Percentiles rank a stretch among this genome's conserved stretches.
These are phyloP conservation scores for Regulus satrapa DNA, from an alignment of 2,113 vertebrate species.

Conservation along the genomic window DNA sequence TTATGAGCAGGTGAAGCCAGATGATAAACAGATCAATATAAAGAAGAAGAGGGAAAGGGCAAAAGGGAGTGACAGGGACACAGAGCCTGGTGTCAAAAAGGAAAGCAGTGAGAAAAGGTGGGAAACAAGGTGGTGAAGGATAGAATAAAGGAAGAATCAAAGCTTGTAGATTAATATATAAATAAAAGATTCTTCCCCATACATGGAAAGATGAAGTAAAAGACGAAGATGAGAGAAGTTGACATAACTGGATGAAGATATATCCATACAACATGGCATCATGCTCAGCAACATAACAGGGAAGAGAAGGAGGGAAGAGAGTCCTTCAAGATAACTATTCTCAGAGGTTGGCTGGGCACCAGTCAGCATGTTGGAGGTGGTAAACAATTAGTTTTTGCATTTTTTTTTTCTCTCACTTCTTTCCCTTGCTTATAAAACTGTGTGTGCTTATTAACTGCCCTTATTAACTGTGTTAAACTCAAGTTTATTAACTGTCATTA, in stretches of 20 bases:
- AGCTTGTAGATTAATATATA: not conserved
- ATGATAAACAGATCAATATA: not conserved
- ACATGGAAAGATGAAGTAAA: not conserved
- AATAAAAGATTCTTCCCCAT: not conserved
- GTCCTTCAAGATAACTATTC: not conserved
- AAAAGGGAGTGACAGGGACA: not conserved
- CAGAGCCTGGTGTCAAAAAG: not conserved
- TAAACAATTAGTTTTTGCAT: not conserved
- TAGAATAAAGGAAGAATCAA: not conserved
- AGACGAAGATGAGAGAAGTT: not conserved
- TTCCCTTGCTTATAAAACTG: not conserved
- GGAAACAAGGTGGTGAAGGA: not conserved
- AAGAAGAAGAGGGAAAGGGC: not conserved
- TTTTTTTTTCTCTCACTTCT: rapidly evolving
- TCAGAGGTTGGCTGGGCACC: not conserved
- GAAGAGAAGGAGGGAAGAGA: not conserved
- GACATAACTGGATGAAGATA: not conserved
- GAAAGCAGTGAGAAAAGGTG: not conserved
- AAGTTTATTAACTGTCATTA: not conserved
- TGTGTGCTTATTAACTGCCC: not conserved
- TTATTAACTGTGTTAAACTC: not conserved
- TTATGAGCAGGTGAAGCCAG: not conserved
- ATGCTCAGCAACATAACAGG: not conserved
- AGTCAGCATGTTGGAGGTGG: not conserved
- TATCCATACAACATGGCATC: not conserved